Evolutionary conservation across 1,140 invertebrate genomes (phyloP).

Genomic region (Agrilus planipennis): DNA sequence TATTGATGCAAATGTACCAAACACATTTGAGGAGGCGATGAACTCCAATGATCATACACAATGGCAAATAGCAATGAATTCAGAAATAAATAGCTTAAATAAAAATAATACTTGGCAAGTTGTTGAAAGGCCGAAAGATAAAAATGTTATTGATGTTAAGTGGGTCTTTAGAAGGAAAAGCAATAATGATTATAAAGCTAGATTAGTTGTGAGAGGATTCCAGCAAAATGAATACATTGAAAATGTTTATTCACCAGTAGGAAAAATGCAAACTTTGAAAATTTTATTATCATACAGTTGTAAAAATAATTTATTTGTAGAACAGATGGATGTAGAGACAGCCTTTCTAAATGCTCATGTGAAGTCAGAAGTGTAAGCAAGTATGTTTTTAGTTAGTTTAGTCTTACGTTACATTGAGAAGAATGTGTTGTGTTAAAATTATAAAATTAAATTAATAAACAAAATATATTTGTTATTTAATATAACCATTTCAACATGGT

Average conservation of each 20-base stretch:
- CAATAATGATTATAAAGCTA: too few relatives aligned
- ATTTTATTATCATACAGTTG: slow-evolving; percentile 1
- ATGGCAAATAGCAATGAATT: slow-evolving; percentile 2
- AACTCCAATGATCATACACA: neutral
- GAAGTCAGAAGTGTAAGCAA: neutral
- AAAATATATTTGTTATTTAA: too few relatives aligned
- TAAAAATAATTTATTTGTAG: neutral
- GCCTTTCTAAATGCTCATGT: neutral
- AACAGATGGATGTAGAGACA: slow-evolving; percentile 1
- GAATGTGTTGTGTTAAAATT: too few relatives aligned
- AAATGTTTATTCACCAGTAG: slow-evolving; percentile 4
- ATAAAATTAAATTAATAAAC: too few relatives aligned
- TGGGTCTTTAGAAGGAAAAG: too few relatives aligned
- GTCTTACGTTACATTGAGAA: too few relatives aligned
- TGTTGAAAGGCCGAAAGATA: neutral
- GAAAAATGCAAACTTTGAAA: slow-evolving; percentile 5
- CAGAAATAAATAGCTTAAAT: slow-evolving; percentile 2
- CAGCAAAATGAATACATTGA: neutral
- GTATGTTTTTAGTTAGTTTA: too few relatives aligned
- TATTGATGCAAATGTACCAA: neutral
- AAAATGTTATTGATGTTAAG: too few relatives aligned
- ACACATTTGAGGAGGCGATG: slow-evolving; percentile 3
- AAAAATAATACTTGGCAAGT: neutral
- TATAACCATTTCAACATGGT: too few relatives aligned
- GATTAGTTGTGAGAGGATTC: too few relatives aligned